phyloP scores from a whole-genome alignment of 2,113 vertebrate genomes.

The Callipepla squamata region DNA sequence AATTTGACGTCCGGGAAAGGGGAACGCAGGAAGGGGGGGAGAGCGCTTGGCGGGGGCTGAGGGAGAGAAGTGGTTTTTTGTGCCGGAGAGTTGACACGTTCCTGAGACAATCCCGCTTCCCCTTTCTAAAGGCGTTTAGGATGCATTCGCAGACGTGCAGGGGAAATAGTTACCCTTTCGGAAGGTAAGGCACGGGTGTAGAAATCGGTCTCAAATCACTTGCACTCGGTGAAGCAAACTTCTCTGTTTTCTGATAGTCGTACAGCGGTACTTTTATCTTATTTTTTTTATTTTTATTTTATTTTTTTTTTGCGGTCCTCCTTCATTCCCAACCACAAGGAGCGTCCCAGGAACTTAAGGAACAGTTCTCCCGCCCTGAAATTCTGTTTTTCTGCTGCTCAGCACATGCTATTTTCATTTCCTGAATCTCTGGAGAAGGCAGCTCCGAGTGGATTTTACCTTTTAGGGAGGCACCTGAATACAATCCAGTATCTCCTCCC shows the following conservation, averaged over 20 bases:
- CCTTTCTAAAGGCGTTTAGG: background rate
- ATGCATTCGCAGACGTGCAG: background rate
- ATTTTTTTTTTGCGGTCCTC: background rate
- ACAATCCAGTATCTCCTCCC: background rate
- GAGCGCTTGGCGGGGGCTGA: background rate
- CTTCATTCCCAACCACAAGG: background rate
- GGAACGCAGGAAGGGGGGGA: background rate
- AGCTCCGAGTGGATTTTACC: background rate
- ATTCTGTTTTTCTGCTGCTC: background rate
- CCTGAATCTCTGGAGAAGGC: background rate
- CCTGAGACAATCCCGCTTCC: background rate
- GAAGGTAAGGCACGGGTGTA: background rate
- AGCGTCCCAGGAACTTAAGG: background rate
- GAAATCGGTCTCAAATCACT: background rate
- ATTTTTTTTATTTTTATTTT: too few relatives aligned
- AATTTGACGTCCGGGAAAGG: constrained; percentile 2
- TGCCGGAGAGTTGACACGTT: background rate
- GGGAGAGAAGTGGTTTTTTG: background rate
- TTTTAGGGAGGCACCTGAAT: background rate
- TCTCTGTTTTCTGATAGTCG: rapidly evolving
- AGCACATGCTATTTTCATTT: background rate
- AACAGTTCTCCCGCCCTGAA: background rate
- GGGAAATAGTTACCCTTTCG: background rate
- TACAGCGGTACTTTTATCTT: background rate
- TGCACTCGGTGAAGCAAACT: background rate